Base-by-base conservation (phyloP, 2,113 vertebrate genomes). In the Puffinus mauretanicus region DNA sequence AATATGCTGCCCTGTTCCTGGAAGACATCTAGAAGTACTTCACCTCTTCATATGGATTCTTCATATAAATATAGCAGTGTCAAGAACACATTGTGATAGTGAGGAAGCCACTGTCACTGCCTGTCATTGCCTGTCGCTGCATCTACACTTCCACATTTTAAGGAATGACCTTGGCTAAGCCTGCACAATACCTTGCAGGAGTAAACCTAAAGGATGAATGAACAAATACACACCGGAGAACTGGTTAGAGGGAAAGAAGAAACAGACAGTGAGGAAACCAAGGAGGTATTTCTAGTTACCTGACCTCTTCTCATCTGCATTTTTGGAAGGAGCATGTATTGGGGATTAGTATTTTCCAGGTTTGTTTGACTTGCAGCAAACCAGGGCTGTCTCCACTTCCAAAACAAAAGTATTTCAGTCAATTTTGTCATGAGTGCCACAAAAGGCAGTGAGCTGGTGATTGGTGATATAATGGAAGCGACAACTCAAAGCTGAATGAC, bases 401-500 rank as follows among this genome's bases (percentile, higher is more conserved):
- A 55, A 71, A 60, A 6, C 4, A 62, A 5, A 78, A 49, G 16
- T 29, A 49, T 66, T 87, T 78, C 22, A 12, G 32, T 46, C 38
- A 46, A 6, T 30, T 86, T 55, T 76, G 3, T 38, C 42, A 18
- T 34, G 6, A 14, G 2, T 61, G 54, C 13, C 49, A 65, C 24
- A 82, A 73, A 73, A 90, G 13, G 8, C 24, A 57, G 16, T 29
- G 20, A 82, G 12, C 14, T 62, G 12, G 29, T 47, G 24, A 52
- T 4, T 62, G 18, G 9, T 51, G 19, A n/a, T 46, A 61, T 6
- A 60, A 20, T 20, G 26, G 46, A 81, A 93, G 15, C 9, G 88
- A 66, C 0, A 0, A n/a, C 13, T 69, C 19, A 29, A 57, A 65
- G 30, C 3, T 44, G 32, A 72, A 81, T 38, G 2, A 55, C 17